Conservation (phyloP, 1,140 invertebrate species). For the Ceratosolen fusciceps region DNA sequence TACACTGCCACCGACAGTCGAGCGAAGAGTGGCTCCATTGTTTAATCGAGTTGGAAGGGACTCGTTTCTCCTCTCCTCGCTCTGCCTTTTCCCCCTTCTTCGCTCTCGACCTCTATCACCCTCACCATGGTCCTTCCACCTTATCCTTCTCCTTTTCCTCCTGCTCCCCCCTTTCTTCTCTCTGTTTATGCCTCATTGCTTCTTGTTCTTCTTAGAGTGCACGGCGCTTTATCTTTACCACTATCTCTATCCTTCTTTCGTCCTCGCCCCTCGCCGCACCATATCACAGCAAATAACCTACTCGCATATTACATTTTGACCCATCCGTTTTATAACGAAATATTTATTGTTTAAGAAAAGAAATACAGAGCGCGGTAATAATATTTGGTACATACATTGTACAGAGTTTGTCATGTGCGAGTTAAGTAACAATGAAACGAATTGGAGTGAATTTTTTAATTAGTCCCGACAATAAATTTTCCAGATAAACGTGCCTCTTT, state of each 20-base stretch:
- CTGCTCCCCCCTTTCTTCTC: background rate
- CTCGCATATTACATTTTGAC: too few species aligned
- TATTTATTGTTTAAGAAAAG: too few species aligned
- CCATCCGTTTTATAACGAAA: too few species aligned
- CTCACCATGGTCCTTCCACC: conserved; percentile 32
- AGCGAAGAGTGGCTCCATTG: conserved; percentile 62
- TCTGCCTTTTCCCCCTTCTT: background rate
- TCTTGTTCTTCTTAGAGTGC: background rate
- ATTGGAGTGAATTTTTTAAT: too few species aligned
- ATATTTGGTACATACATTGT: too few species aligned
- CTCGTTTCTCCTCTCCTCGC: conserved; percentile 19
- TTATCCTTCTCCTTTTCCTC: conserved; percentile 38
- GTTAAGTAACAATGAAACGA: too few species aligned
- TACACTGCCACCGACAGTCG: conserved; percentile 67
- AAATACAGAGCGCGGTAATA: too few species aligned
- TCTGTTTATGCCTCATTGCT: background rate
- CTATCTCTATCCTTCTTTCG: background rate
- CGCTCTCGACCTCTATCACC: conserved; percentile 30
- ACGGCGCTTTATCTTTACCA: conserved; percentile 1
- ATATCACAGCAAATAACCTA: too few species aligned
- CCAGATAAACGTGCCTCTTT: too few species aligned
- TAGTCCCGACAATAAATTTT: too few species aligned
- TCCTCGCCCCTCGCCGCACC: too few species aligned
- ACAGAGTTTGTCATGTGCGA: too few species aligned
- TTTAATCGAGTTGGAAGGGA: conserved; percentile 63